A percentile compares a stretch with the other conserved stretches of the same genome.
These are phyloP conservation scores for Turritopsis rubra DNA, from an alignment of 30 jellyfish, hydroid and myxozoan genomes.

Conservation along the genomic window DNA sequence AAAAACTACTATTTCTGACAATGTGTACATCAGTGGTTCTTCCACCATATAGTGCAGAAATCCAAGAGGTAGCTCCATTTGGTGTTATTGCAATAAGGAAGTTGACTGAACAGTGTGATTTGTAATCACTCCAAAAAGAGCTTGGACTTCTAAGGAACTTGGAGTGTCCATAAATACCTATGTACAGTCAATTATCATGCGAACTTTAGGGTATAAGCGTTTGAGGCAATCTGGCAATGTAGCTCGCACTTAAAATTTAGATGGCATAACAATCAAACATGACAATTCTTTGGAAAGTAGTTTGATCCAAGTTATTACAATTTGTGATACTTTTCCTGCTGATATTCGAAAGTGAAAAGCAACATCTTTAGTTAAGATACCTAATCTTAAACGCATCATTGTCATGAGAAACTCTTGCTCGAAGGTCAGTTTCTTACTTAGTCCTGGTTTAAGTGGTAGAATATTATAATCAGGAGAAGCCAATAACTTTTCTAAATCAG, in stretches of 20 bases:
- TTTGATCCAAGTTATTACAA: conserved; percentile 43
- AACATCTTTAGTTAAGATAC: conserved; percentile 38
- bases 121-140: conserved; percentile 45
- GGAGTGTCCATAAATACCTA: conserved; percentile 58
- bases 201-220: conserved; percentile 37
- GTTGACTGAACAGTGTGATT: conserved; percentile 52
- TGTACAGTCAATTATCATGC: conserved; percentile 40
- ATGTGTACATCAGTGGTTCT: too few relatives aligned
- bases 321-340: conserved; percentile 32
- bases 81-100: conserved; percentile 42
- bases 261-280: conserved; percentile 47
- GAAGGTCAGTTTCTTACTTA: conserved; percentile 33
- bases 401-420: conserved; percentile 53
- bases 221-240: conserved; percentile 42
- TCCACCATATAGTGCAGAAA: conserved; percentile 65
- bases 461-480: conserved; percentile 26
- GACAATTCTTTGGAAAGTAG: conserved; percentile 34
- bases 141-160: conserved; percentile 26
- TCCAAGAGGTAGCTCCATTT: conserved; percentile 49
- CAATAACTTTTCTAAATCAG: conserved; percentile 13
- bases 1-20: too few relatives aligned
- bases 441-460: conserved; percentile 37
- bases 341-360: conserved; percentile 44
- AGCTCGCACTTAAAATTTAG: conserved; percentile 30
- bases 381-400: conserved; percentile 40